Percentiles rank a stretch among this genome's conserved stretches.
phyloP scores from a whole-genome alignment of 2,888 invertebrate genomes.

The Hypercompe scribonia region DNA sequence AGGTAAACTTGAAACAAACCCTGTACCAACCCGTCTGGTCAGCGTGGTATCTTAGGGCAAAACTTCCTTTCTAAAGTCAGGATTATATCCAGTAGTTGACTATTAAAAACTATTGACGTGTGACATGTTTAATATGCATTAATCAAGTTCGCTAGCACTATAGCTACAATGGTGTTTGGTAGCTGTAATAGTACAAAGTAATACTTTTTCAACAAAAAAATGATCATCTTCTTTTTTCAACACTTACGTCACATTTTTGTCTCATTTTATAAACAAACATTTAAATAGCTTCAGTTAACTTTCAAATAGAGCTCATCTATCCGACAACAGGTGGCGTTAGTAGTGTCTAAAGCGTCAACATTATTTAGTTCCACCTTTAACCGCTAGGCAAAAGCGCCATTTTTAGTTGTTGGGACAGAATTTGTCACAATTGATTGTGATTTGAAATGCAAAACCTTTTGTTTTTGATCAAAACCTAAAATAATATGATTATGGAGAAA shows the following conservation, averaged over 20 bases:
- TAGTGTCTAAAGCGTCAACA: slow-evolving; percentile 43
- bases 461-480: background rate
- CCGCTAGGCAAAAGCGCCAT: slow-evolving; percentile 63
- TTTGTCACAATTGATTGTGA: background rate
- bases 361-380: slow-evolving; percentile 62
- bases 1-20: no score
- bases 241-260: background rate
- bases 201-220: background rate
- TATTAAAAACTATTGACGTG: no score
- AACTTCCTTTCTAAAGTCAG: no score
- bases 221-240: background rate
- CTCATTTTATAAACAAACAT: background rate
- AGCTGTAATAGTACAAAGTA: background rate
- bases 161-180: background rate
- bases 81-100: no score
- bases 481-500: background rate
- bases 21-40: no score
- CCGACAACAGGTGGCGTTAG: slow-evolving; percentile 78
- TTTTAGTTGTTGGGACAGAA: background rate
- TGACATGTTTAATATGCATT: no score
- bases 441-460: background rate
- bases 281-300: background rate
- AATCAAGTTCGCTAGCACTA: no score
- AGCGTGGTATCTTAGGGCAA: no score
- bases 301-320: slow-evolving; percentile 62